Evolutionary conservation across 2,797 vertebrate species (phyloP).

Genomic region (Tinamus major): DNA sequence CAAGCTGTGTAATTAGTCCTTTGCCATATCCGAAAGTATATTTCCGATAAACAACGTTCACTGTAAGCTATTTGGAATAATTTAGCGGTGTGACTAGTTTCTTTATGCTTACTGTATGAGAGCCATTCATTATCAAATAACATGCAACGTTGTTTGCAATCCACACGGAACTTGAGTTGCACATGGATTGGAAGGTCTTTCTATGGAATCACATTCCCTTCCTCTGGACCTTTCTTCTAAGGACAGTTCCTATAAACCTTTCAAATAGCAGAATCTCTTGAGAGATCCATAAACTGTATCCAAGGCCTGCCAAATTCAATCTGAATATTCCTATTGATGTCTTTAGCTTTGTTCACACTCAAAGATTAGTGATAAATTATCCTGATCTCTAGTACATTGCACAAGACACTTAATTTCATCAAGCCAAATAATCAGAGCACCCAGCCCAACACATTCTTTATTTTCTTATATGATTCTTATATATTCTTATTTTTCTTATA

Average conservation of each 20-base stretch:
- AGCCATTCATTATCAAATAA: neutral
- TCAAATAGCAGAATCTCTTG: neutral
- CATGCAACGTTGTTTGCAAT: neutral
- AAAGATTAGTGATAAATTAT: neutral
- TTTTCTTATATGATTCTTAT: neutral
- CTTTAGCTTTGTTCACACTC: neutral
- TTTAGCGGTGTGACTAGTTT: neutral
- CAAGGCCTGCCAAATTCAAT: neutral
- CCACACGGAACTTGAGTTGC: neutral
- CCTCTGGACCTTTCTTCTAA: neutral
- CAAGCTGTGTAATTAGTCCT: neutral
- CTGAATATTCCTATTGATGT: neutral
- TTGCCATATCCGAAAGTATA: neutral
- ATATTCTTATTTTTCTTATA: neutral
- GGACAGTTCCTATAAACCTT: neutral
- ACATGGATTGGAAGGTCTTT: neutral
- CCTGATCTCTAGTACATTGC: neutral
- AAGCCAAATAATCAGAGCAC: neutral
- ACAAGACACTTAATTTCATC: neutral
- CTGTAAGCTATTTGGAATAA: neutral
- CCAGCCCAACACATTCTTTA: neutral
- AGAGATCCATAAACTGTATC: neutral
- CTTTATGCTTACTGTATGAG: neutral
- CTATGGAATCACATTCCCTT: neutral
- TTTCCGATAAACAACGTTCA: neutral